Evolutionary conservation across 2,888 invertebrate genomes (phyloP).

Genomic region (Dermolepida albohirtum): DNA sequence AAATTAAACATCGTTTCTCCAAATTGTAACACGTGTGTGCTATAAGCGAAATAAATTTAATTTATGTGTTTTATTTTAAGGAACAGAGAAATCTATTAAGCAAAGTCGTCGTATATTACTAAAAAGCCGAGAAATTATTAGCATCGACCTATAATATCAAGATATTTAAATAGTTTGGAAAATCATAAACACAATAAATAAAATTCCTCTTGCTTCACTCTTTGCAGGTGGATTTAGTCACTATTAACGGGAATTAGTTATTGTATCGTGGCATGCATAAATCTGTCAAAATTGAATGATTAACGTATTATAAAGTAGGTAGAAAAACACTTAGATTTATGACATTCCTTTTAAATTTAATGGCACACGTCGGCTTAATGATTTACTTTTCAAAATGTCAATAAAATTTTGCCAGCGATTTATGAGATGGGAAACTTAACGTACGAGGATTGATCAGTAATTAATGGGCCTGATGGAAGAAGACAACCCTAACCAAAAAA

Average conservation of each 20-base stretch:
- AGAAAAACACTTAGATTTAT: constrained; percentile 15
- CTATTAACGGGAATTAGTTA: constrained; percentile 27
- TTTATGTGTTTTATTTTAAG: too few species aligned
- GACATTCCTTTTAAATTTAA: background rate
- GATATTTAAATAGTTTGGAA: background rate
- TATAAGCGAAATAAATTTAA: too few species aligned
- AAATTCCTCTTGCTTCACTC: constrained; percentile 9
- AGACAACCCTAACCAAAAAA: too few species aligned
- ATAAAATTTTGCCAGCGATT: constrained; percentile 15
- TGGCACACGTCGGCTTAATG: background rate
- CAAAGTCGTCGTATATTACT: too few species aligned
- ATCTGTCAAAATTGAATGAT: constrained; percentile 17
- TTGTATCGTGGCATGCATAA: constrained; percentile 23
- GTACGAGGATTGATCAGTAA: too few species aligned
- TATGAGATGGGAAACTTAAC: background rate
- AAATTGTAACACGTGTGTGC: too few species aligned
- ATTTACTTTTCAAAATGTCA: constrained; percentile 24
- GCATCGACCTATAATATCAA: too few species aligned
- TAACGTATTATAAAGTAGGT: constrained; percentile 26
- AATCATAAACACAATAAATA: constrained; percentile 22
- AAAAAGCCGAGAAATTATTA: too few species aligned
- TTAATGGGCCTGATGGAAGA: too few species aligned
- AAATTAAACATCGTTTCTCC: too few species aligned
- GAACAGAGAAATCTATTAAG: too few species aligned
- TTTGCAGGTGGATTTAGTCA: constrained; percentile 28